A percentile compares a stretch with the other conserved stretches of the same genome.
Conservation (phyloP, 2,113 vertebrate genomes). For the Alexandromys fortis region DNA sequence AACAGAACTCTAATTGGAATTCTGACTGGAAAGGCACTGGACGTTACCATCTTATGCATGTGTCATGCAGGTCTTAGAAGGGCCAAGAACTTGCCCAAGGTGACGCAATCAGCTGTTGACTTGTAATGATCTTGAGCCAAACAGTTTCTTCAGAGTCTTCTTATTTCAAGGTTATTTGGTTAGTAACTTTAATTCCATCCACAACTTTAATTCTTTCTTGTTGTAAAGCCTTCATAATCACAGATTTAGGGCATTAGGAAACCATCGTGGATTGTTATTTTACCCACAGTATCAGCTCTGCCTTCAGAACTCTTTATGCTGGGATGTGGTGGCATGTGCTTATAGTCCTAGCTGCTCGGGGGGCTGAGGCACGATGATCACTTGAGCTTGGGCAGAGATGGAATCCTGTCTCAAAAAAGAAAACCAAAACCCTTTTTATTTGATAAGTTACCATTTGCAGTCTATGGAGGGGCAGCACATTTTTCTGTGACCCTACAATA, state of each 20-base stretch:
- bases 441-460: not conserved
- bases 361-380: not conserved
- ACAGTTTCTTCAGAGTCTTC: not conserved
- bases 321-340: too few relatives aligned
- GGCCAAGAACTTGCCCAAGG: not conserved
- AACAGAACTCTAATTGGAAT: not conserved
- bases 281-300: not conserved
- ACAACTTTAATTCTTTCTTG: constrained; percentile 2
- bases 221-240: not conserved
- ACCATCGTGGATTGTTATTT: not conserved
- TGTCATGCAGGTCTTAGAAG: not conserved
- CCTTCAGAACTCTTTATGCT: not conserved
- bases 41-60: not conserved
- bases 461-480: constrained; percentile 25
- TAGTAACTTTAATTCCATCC: not conserved
- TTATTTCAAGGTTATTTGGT: constrained; percentile 7
- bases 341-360: not conserved
- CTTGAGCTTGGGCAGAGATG: not conserved
- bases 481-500: constrained; percentile 52
- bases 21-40: constrained; percentile 21
- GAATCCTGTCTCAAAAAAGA: not conserved
- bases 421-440: not conserved
- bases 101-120: not conserved
- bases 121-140: not conserved
- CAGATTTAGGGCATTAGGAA: not conserved